Evolutionary conservation across 2,113 vertebrate species (phyloP), one percentile per base, ranked within the genome.

Genomic region (Cottus gobio): DNA sequence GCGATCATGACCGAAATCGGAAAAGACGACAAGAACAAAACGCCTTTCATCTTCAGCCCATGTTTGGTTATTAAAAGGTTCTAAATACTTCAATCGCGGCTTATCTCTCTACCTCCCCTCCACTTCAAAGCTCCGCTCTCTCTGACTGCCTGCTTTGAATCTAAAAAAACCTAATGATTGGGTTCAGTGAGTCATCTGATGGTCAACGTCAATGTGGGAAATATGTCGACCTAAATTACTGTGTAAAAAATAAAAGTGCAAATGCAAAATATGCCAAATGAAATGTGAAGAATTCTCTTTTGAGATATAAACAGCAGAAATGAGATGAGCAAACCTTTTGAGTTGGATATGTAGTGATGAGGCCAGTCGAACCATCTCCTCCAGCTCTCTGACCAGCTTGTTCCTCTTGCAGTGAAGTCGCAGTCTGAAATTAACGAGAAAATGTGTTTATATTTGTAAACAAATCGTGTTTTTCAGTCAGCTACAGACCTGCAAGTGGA

Each of bases 341-440:
- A 99, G 94, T 80, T 98, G 97, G 0, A 93, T 92, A 50, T 99
- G 96, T 39, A 99, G 89, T 12, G 94, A 80, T 0, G 97, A 92
- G 1, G 97, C 95, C 66, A 97, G 88, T 2, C 96, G 95, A 0
- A 98, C 97, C 30, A 95, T 95, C 84, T 98, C 98, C 90, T 99
- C 98, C 87, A 99, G 94, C 85, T 99, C 98, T 74, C 95, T 91
- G 54, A 99, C 96, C 85, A 99, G 91, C 82, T 97, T 96, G 85
- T 96, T 99, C 88, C 98, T 97, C 90, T 93, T 97, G 90, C 96
- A 97, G 90, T 95, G 98, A 65, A 99, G 87, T 57, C 96, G 96
- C 62, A 99, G 75, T 67, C 98, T 99, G 85, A 67, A 90, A 75
- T 2, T 0, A 62, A 3, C 37, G n/a, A 26, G 24, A 12, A 56